Percentiles rank a stretch among this genome's conserved stretches.
These are phyloP conservation scores for Pardalotus punctatus DNA, from an alignment of 2,113 vertebrate species.

Conservation along the genomic window DNA sequence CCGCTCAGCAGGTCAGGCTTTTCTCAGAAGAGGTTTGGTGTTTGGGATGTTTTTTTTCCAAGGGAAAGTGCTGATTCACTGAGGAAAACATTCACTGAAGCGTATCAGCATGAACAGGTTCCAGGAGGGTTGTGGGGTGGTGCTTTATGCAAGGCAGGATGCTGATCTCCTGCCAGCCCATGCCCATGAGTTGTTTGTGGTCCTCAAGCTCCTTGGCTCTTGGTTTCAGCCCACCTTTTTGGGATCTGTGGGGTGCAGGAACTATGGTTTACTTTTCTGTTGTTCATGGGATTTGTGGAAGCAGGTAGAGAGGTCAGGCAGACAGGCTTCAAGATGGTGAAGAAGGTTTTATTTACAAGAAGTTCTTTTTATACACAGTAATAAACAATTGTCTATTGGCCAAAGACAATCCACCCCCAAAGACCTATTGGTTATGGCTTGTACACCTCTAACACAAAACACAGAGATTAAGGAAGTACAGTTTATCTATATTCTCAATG, in stretches of 20 bases:
- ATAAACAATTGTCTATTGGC: too few relatives aligned
- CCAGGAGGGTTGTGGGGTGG: neutral
- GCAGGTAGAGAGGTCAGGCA: too few relatives aligned
- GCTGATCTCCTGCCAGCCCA: neutral
- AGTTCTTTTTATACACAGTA: too few relatives aligned
- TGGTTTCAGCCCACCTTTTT: neutral
- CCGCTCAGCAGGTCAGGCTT: neutral
- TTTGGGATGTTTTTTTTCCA: neutral
- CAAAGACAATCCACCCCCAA: too few relatives aligned
- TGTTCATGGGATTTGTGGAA: too few relatives aligned
- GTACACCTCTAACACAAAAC: too few relatives aligned
- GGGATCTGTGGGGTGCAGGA: neutral
- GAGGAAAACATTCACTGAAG: accelerated
- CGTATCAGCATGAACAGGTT: accelerated
- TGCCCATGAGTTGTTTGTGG: neutral
- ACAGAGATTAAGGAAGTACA: too few relatives aligned
- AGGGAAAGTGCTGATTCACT: neutral
- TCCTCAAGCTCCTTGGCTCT: neutral
- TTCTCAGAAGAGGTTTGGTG: neutral
- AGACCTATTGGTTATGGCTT: too few relatives aligned
- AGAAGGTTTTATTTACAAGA: too few relatives aligned
- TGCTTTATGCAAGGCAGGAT: neutral
- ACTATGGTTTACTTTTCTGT: too few relatives aligned
- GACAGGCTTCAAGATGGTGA: too few relatives aligned
- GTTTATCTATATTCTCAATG: too few relatives aligned